These are phyloP conservation scores for Eriosoma lanigerum DNA, from an alignment of 1,140 invertebrate species.

Conservation along the genomic window DNA sequence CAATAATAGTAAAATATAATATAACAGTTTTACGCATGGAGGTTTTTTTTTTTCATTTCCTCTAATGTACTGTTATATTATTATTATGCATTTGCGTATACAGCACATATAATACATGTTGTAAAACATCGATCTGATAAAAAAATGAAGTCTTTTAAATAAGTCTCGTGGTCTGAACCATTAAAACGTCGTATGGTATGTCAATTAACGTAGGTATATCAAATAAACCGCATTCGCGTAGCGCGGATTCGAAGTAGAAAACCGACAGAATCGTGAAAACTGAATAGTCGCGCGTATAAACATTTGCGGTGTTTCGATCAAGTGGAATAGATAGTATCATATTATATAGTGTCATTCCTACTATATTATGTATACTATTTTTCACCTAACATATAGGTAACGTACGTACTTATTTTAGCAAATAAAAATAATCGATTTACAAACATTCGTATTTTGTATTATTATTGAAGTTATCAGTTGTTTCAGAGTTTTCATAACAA, in stretches of 20 bases:
- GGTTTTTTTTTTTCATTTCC: not conserved
- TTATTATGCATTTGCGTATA: not conserved
- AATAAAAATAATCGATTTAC: too few species aligned
- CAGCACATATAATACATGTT: not conserved
- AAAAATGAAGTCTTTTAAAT: not conserved
- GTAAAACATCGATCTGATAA: conserved; percentile 29
- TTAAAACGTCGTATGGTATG: not conserved
- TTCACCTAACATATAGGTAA: too few species aligned
- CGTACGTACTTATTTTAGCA: too few species aligned
- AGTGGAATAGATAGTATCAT: not conserved
- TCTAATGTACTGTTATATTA: conserved; percentile 20
- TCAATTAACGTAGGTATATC: not conserved
- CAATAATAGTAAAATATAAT: too few species aligned
- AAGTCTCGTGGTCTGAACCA: not conserved
- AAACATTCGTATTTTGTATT: too few species aligned
- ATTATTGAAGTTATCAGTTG: too few species aligned
- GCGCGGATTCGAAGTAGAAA: not conserved
- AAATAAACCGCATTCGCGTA: not conserved
- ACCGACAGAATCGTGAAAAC: not conserved
- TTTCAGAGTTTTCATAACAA: too few species aligned
- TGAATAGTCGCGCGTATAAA: not conserved
- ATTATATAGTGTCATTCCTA: too few species aligned
- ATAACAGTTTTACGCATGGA: too few species aligned
- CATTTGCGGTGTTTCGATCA: not conserved
- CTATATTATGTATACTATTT: too few species aligned